phyloP scores from a whole-genome alignment of 1,140 invertebrate genomes.

The Phocides pigmalion region DNA sequence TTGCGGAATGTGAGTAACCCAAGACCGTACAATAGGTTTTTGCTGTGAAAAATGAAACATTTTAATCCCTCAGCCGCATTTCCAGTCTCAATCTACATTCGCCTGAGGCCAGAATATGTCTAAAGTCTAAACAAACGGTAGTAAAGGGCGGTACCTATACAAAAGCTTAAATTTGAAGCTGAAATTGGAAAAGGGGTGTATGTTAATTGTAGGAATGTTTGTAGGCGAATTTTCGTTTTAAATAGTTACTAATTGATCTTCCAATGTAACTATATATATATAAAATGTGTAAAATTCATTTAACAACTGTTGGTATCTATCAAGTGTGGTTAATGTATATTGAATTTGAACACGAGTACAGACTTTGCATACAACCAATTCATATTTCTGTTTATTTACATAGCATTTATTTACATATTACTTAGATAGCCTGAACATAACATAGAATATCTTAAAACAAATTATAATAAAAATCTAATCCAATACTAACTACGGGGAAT shows the following conservation, averaged over 20 bases:
- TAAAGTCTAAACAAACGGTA: conserved; percentile 20
- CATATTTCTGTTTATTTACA: too few relatives aligned
- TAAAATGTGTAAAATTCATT: too few relatives aligned
- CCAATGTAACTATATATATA: too few relatives aligned
- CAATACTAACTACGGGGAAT: too few relatives aligned
- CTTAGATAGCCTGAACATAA: too few relatives aligned
- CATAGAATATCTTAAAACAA: too few relatives aligned
- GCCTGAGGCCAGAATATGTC: conserved; percentile 24
- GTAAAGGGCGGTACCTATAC: conserved; percentile 1
- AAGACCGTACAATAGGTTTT: conserved; percentile 17
- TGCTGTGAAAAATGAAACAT: conserved; percentile 29
- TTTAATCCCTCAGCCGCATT: conserved; percentile 15
- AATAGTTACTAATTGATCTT: background rate
- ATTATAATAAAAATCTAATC: too few relatives aligned
- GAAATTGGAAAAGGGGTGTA: conserved; percentile 2
- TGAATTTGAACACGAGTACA: too few relatives aligned
- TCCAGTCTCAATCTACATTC: conserved; percentile 14
- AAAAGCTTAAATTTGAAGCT: conserved; percentile 5
- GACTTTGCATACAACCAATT: too few relatives aligned
- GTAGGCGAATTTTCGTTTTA: background rate
- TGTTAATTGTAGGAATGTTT: background rate
- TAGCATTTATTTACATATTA: too few relatives aligned
- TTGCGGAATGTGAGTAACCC: conserved; percentile 13
- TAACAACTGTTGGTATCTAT: too few relatives aligned
- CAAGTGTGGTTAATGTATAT: too few relatives aligned